Evolutionary conservation across 2,797 vertebrate species (phyloP), one percentile per base, ranked within the genome.

Genomic region (Percopsis omiscomaycus): DNA sequence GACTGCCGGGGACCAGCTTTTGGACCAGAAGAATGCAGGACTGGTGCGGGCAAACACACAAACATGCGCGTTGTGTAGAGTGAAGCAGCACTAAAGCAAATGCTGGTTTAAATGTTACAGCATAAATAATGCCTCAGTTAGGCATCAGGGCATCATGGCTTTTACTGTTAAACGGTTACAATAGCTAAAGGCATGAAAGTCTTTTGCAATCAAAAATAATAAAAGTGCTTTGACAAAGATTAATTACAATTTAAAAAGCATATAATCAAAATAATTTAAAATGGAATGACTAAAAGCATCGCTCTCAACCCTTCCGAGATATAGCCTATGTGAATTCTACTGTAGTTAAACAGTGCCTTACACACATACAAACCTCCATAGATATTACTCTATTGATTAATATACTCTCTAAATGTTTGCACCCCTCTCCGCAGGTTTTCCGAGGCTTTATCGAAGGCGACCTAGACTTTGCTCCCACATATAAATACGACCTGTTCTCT

Each of bases 401-500:
- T 16, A 22, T 44, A 16, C 45, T 22, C 45, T 12, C 32, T 14
- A 6, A 42, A 48, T 45, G 0, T 37, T 3, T 71, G 49, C 37
- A 54, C 12, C 0, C 53, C 11, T 2, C 14, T 27, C 4, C 52
- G 15, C 86, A 99, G 98, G 90, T 99, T 68, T 99, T 99, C 80
- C 89, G 93, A 66, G 93, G 94, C 37, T 99, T 98, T 78, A 91
- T 95, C 71, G 97, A 99, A 79, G 97, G 98, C 27, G 95, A 95
- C 73, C 84, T 99, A 60, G 95, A 94, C 83, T 99, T 99, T 86
- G 95, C 98, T 55, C 98, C 98, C 4, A 99, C 98, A 0, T 99
- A 99, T 77, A 99, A 99, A 74, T 99, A 99, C 15, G 98, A 99
- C 86, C 92, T 99, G 65, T 99, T 99, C 91, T 99, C 97, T 0